A percentile compares a stretch with the other conserved stretches of the same genome.
Conservation (phyloP, 64 coral and sea anemone genomes). For the Orbicella faveolata region DNA sequence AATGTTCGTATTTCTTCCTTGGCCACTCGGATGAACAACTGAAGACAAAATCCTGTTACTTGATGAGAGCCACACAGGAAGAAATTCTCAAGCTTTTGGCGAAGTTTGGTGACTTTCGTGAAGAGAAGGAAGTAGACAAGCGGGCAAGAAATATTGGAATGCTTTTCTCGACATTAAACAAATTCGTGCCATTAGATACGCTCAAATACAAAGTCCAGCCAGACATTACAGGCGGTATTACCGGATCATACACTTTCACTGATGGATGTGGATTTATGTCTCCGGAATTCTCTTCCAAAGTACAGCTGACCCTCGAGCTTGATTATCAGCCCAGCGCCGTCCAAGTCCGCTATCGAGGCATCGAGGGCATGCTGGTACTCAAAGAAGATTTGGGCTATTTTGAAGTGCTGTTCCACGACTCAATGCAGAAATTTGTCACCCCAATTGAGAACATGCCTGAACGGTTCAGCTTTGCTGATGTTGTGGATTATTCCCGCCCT, state of each 20-base stretch:
- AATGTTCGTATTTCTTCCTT: slow-evolving; percentile 26
- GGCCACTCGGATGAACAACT: slow-evolving; percentile 65
- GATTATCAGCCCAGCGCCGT: slow-evolving; percentile 46
- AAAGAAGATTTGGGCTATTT: slow-evolving; percentile 5
- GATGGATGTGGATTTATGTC: slow-evolving; percentile 75
- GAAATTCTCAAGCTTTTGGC: slow-evolving; percentile 51
- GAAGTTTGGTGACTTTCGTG: slow-evolving; percentile 48
- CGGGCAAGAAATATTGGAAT: slow-evolving; percentile 44
- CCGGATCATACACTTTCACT: slow-evolving; percentile 43
- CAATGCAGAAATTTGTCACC: slow-evolving; percentile 49
- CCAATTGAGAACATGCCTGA: slow-evolving; percentile 37
- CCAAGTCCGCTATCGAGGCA: slow-evolving; percentile 62
- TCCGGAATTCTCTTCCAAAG: slow-evolving; percentile 3
- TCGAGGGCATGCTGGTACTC: slow-evolving; percentile 45
- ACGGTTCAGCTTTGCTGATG: slow-evolving; percentile 13
- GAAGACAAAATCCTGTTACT: slow-evolving; percentile 51
- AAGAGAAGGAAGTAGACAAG: slow-evolving; percentile 17
- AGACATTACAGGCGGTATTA: slow-evolving; percentile 28
- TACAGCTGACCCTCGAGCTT: slow-evolving; percentile 16
- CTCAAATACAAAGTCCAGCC: slow-evolving; percentile 4
- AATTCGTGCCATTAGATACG: neutral
- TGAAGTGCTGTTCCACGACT: slow-evolving; percentile 55
- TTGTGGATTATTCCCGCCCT: slow-evolving; percentile 58
- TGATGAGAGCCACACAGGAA: slow-evolving; percentile 42
- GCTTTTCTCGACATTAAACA: slow-evolving; percentile 55